Evolutionary conservation across 1,140 invertebrate species (phyloP).

Genomic region (Drosophila chauvacae): DNA sequence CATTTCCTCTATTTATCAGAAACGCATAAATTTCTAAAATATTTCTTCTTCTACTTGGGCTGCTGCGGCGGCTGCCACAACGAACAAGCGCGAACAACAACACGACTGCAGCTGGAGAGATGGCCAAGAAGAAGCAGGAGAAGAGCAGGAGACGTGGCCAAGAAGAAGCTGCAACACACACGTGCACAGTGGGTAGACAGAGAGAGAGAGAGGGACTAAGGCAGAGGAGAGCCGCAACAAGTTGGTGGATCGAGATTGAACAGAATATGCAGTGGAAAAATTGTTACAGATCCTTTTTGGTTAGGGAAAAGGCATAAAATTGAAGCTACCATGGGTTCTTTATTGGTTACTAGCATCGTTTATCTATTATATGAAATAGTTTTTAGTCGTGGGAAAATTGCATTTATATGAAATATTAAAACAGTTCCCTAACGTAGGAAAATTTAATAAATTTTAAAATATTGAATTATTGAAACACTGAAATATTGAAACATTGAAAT

Average conservation of each 20-base stretch:
- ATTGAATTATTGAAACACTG: too few relatives aligned
- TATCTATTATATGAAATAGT: too few relatives aligned
- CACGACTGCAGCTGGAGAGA: slow-evolving; percentile 33
- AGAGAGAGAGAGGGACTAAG: not conserved
- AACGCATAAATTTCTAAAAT: slow-evolving; percentile 83
- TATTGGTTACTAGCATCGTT: not conserved
- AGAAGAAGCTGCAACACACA: slow-evolving; percentile 41
- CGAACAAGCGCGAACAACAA: slow-evolving; percentile 48
- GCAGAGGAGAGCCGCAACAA: slow-evolving; percentile 21
- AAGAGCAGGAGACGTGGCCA: slow-evolving; percentile 25
- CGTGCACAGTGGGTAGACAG: slow-evolving; percentile 37
- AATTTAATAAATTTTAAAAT: too few relatives aligned
- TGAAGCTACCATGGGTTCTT: not conserved
- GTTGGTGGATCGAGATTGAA: slow-evolving; percentile 24
- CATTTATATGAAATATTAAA: too few relatives aligned
- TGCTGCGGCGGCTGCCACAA: slow-evolving; percentile 31
- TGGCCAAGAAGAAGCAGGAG: slow-evolving; percentile 22
- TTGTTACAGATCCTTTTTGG: not conserved
- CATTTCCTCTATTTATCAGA: slow-evolving; percentile 82
- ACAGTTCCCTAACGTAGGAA: too few relatives aligned
- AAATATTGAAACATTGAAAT: too few relatives aligned
- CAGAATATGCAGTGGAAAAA: slow-evolving; percentile 23
- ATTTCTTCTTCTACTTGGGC: slow-evolving; percentile 53
- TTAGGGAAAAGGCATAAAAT: not conserved
- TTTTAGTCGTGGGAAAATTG: too few relatives aligned